phyloP scores from a whole-genome alignment of 2,113 vertebrate genomes.

The Corythoichthys haematopterus region DNA sequence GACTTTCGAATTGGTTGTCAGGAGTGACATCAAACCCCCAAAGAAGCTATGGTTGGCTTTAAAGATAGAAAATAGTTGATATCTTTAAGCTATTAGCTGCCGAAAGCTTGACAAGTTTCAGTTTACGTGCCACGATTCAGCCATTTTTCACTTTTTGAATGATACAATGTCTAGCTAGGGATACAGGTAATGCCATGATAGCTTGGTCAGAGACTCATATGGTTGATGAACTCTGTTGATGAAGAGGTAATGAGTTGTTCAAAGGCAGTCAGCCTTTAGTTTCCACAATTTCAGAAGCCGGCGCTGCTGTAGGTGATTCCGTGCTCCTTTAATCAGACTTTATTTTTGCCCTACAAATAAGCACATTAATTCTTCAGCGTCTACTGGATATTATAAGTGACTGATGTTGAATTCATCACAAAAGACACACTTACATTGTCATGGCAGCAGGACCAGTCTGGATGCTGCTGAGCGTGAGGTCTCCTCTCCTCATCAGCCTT shows the following conservation, averaged over 20 bases:
- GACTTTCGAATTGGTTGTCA: too few species aligned
- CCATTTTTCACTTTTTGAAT: background rate
- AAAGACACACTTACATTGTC: conserved; percentile 2
- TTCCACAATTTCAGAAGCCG: background rate
- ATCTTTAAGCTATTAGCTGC: too few species aligned
- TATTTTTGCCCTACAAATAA: conserved; percentile 1
- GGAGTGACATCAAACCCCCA: too few species aligned
- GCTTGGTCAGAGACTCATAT: background rate
- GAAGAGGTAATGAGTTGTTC: background rate
- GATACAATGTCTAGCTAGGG: background rate
- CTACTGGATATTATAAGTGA: background rate
- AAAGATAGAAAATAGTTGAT: too few species aligned
- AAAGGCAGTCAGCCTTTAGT: background rate
- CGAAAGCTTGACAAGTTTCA: too few species aligned
- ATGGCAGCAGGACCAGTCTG: background rate
- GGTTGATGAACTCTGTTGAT: background rate
- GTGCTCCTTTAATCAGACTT: background rate
- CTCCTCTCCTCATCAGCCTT: background rate
- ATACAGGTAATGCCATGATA: background rate
- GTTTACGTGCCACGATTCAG: too few species aligned
- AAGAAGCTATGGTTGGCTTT: too few species aligned
- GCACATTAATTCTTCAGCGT: background rate
- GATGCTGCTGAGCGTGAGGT: background rate
- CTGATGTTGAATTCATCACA: background rate
- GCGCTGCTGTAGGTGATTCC: background rate